Evolutionary conservation across 1,140 invertebrate species (phyloP), one percentile per base, ranked within the genome.

Genomic region (Mercenaria mercenaria): DNA sequence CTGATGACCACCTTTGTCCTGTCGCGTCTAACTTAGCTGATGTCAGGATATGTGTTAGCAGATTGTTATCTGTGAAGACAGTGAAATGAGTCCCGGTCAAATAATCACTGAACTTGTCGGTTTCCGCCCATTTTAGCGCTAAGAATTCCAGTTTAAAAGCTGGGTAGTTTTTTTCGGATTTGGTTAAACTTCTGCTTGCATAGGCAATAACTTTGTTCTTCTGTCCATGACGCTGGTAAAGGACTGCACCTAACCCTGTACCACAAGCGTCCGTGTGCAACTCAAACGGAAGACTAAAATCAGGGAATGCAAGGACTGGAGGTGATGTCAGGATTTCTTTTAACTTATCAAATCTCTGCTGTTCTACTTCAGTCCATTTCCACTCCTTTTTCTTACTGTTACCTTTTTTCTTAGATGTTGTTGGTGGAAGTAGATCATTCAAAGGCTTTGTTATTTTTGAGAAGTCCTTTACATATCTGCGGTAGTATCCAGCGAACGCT

Each of bases 401-500:
- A 29, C 18, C 43, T 72, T 32, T 69, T 56, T 47, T 89, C 47
- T 88, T 90, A 26, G 37, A 26, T 6, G 61, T 26, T 43, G 86
- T 74, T 34, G 74, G 39, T 20, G 79, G 77, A 13, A 90, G 77
- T 8, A 92, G 56, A 8, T 77, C 69, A 72, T 93, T 87, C 37
- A 97, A 90, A 41, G 94, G 91, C 52, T 84, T 89, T 10, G 95
- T 95, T 15, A 94, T 81, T 90, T 93, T 83, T n/a, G 95, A 89
- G 88, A 91, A 92, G 29, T 83, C 61, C 80, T 91, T 94, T 34
- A 96, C 92, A 90, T 96, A 96, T 87, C 92, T 91, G 3, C 94
- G 56, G 88, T 95, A 95, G 89, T 96, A 96, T 61, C 94, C 93
- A 72, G 95, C 86, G 26, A 97, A 89, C 0, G 96, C 96, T 4